phyloP scores from a whole-genome alignment of 2,113 vertebrate genomes.

The Prochilodus magdalenae region DNA sequence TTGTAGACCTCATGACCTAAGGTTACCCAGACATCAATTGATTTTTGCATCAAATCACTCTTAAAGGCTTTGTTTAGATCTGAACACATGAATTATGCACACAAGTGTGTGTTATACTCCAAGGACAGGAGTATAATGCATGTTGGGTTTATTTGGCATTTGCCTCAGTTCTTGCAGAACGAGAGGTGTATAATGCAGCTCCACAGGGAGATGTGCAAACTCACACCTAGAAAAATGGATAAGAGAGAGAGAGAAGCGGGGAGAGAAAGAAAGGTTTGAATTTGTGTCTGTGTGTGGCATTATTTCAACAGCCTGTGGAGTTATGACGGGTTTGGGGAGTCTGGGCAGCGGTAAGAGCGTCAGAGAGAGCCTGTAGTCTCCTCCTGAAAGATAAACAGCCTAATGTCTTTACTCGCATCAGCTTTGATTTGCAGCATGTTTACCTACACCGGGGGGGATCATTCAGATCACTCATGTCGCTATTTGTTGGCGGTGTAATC shows the following conservation, averaged over 20 bases:
- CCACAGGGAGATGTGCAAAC: neutral
- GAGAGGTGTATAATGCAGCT: neutral
- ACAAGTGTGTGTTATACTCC: no score
- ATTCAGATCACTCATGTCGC: neutral
- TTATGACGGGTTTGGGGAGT: neutral
- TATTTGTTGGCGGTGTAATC: conserved; percentile 1
- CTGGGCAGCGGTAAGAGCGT: neutral
- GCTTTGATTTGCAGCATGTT: neutral
- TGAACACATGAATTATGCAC: no score
- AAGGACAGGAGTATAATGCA: no score
- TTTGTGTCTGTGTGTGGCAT: neutral
- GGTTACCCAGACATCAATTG: no score
- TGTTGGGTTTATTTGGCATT: no score
- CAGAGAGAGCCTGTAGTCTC: neutral
- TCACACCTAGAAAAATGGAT: no score
- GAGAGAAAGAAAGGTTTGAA: neutral
- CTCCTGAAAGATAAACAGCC: neutral
- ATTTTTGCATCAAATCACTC: no score
- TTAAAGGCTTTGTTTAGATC: no score
- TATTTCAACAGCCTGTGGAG: neutral
- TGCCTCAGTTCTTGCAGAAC: no score
- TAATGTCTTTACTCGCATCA: neutral
- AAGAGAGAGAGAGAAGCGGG: no score
- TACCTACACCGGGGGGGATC: neutral
- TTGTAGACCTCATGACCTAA: no score